Conservation (phyloP, 1,140 invertebrate genomes). For the Drosophila varians region DNA sequence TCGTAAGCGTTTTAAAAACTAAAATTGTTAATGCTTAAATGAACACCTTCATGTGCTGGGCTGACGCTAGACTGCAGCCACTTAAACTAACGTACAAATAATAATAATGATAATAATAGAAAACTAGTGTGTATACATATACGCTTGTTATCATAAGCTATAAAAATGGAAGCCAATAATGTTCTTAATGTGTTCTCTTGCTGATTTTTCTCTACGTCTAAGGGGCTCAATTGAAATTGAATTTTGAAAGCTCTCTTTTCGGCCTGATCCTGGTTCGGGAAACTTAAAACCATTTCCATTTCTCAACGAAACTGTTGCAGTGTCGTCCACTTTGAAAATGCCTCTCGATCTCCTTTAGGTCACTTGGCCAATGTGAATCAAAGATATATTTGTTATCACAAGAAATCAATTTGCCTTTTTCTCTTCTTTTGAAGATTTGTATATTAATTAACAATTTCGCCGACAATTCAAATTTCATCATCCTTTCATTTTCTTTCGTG, state of each 20-base stretch:
- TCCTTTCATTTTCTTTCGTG: conserved; percentile 16
- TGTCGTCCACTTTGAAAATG: conserved; percentile 6
- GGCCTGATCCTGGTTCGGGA: conserved; percentile 12
- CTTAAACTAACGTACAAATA: conserved; percentile 45
- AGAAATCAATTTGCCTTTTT: conserved; percentile 64
- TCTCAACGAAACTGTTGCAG: conserved; percentile 58
- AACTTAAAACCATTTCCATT: background rate
- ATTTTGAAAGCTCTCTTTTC: conserved; percentile 62
- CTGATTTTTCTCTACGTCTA: conserved; percentile 32
- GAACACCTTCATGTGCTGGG: conserved; percentile 61
- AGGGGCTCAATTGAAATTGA: conserved; percentile 57
- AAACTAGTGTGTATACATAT: conserved; percentile 55
- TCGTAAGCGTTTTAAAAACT: conserved; percentile 34
- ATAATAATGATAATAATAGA: conserved; percentile 40
- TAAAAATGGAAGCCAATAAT: conserved; percentile 81
- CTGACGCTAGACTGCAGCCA: conserved; percentile 13
- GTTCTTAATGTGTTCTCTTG: conserved; percentile 23
- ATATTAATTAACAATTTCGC: conserved; percentile 61
- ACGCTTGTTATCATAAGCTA: conserved; percentile 36
- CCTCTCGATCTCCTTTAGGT: background rate
- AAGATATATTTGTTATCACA: conserved; percentile 69
- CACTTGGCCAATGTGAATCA: conserved; percentile 39
- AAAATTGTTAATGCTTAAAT: conserved; percentile 59
- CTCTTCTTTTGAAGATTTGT: conserved; percentile 14
- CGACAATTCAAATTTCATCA: conserved; percentile 57